Evolutionary conservation across 2,888 invertebrate genomes (phyloP).

Genomic region (Acleris cristana): DNA sequence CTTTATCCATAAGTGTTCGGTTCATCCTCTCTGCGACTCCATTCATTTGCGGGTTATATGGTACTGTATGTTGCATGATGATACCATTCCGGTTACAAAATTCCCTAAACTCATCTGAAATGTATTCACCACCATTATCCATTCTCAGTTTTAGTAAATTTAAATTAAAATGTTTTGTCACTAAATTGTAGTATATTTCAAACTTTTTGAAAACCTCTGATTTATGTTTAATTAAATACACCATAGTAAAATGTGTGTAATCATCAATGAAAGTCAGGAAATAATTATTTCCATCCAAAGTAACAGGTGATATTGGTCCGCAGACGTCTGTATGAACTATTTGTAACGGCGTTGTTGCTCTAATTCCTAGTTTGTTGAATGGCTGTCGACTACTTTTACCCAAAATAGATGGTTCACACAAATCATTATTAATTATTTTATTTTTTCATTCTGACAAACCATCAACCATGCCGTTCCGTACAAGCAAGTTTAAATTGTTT

Average conservation of each 20-base stretch:
- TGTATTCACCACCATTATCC: background rate
- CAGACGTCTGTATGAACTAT: slow-evolving; percentile 25
- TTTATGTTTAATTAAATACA: slow-evolving; percentile 5
- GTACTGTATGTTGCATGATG: slow-evolving; percentile 33
- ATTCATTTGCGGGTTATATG: slow-evolving; percentile 41
- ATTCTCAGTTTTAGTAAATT: background rate
- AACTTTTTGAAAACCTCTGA: slow-evolving; percentile 24
- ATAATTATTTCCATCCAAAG: background rate
- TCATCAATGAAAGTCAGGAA: slow-evolving; percentile 15
- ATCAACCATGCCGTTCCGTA: slow-evolving; percentile 15
- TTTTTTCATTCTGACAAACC: slow-evolving; percentile 1
- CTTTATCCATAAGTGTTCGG: slow-evolving; percentile 38
- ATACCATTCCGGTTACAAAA: slow-evolving; percentile 4
- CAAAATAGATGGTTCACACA: slow-evolving; percentile 32
- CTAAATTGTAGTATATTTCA: slow-evolving; percentile 8
- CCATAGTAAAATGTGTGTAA: slow-evolving; percentile 10
- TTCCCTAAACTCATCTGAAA: background rate
- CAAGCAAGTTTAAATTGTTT: slow-evolving; percentile 4
- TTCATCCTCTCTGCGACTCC: slow-evolving; percentile 3
- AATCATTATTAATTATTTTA: background rate
- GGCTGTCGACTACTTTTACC: slow-evolving; percentile 23
- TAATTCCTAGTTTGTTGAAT: slow-evolving; percentile 15
- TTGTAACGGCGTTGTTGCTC: slow-evolving; percentile 22
- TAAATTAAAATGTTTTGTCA: background rate
- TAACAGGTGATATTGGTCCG: slow-evolving; percentile 9